Evolutionary conservation across 2,888 invertebrate species (phyloP), one percentile per base, ranked within the genome.

Genomic region (Ectropis crepuscularia): DNA sequence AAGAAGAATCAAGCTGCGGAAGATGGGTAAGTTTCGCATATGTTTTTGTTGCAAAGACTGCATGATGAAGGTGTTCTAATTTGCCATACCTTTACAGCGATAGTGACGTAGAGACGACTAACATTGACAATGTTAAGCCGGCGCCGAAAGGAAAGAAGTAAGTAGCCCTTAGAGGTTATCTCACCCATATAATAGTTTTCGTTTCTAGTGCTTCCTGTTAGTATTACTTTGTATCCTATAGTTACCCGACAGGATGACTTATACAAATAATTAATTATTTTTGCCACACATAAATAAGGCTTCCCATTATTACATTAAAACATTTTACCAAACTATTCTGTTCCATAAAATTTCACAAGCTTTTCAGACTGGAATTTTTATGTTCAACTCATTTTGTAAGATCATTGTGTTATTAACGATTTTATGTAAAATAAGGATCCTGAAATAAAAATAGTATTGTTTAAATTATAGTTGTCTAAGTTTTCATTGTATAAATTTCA

Each of bases 1-100:
- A 96, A 96, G 92, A 96, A 96, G 93, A 95, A 94, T 88, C 94
- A 94, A 84, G 94, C 94, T 83, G 95, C 95, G 72, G 96, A 96
- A 74, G 96, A 96, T 79, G 95, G 95, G 96, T 96, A 91, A 94
- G 94, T 81, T 60, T 48, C 60, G 81, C 86, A 87, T 85, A 89
- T 87, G 84, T 83, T 82, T 77, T 72, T 64, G 43, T 51, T 70
- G 72, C 69, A 72, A 73, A 70, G 67, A 72, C 65, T 63, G 63
- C 16, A 6, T 37, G 12, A 47, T 39, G 58, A 10, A 67, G 65
- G 69, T 67, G 74, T 71, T 75, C 67, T 63, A 61, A 67, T 60
- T 64, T 58, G 10, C 67, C 28, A 60, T 74, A 72, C 69, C 65
- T 66, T 93, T 93, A 75, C 81, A 96, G 96, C 78, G 95, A 95